Base-by-base conservation (phyloP, 2,888 invertebrate species). In the Exocentrus adspersus region DNA sequence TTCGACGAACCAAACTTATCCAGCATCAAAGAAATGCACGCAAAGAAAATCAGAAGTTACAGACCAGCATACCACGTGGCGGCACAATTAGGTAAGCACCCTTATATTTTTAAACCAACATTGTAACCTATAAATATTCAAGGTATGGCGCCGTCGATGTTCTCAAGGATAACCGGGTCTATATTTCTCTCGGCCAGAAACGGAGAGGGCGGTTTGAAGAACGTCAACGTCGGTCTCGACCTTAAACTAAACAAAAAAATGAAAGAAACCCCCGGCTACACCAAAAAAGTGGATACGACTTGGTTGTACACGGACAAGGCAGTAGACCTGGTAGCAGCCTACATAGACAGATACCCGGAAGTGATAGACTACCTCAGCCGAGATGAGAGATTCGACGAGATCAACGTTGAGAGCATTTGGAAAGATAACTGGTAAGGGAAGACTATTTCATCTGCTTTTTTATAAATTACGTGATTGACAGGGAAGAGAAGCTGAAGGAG, bases 101-200 rank as follows among this genome's bases (percentile, higher is more conserved):
- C n/a, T n/a, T n/a, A n/a, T n/a, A n/a, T n/a, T n/a, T n/a, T n/a
- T n/a, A n/a, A n/a, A n/a, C 12, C 69, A 50, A 21, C 20, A n/a
- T 59, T 20, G 17, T 17, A 7, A n/a, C 16, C 24, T 16, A 4
- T 4, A 20, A 10, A 45, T 1, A 45, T 17, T 75, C n/a, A 82
- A 85, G 88, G 87, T 53, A 86, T 97, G 72, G 88, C 88, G 28
- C 79, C 87, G 0, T 88, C 90, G 72, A 84, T 95, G 74, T 81
- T 98, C 66, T 92, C 94, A 0, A 89, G 95, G 6, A 87, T 98
- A 58, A 97, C 97, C 0, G 97, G 97, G 0, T 89, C 92, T 0
- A 86, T 98, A 52, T 88, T 91, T 67, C 87, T 97, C 1, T 81
- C 87, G 1, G 65, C 68, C 0, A 67, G 67, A 19, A 72, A 71